Conservation (phyloP, 2,113 vertebrate genomes). For the Microtus oregoni region DNA sequence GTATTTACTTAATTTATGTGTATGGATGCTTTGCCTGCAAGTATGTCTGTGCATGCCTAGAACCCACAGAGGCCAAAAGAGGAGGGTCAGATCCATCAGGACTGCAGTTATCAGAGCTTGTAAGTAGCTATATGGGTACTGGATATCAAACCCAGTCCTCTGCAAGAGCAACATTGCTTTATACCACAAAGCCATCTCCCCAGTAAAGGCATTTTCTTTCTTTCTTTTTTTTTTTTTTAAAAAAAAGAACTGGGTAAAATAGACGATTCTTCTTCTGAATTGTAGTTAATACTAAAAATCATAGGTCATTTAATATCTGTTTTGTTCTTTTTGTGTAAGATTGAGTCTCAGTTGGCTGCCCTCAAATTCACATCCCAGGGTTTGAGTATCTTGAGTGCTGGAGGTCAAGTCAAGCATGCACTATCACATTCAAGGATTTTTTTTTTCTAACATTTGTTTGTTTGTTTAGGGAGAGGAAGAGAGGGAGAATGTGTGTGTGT, state of each 20-base stretch:
- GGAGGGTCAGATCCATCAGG: neutral
- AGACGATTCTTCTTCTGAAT: conserved; percentile 23
- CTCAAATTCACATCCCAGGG: neutral
- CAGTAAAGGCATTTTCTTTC: neutral
- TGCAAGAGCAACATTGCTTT: neutral
- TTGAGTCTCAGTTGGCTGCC: neutral
- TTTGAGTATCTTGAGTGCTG: neutral
- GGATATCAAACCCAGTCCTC: neutral
- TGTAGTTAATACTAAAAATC: conserved; percentile 20
- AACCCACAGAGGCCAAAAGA: neutral
- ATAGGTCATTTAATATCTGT: neutral
- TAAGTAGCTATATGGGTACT: neutral
- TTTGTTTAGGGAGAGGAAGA: neutral
- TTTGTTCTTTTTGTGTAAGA: neutral
- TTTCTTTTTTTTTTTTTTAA: too few species aligned
- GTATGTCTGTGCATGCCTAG: neutral
- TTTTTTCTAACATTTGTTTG: neutral
- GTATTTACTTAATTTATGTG: neutral
- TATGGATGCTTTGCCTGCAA: neutral
- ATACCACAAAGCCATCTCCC: neutral
- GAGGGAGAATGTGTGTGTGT: neutral
- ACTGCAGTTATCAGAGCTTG: neutral
- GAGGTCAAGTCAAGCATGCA: neutral
- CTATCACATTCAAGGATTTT: neutral
- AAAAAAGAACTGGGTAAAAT: neutral